Conservation (phyloP, 2,113 vertebrate genomes). For the Alethe castanea region DNA sequence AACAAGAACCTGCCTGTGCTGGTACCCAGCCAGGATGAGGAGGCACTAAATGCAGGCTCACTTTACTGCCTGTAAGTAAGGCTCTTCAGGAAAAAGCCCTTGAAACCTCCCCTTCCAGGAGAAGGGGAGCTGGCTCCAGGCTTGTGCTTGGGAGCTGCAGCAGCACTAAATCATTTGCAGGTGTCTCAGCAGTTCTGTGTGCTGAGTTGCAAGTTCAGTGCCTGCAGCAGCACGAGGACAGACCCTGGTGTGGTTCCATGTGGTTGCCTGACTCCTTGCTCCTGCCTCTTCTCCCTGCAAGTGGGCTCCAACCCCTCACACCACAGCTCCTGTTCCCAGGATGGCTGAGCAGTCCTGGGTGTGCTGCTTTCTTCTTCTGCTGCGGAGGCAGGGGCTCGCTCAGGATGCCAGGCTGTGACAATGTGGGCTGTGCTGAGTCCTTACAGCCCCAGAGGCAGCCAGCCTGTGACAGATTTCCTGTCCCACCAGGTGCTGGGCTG, state of each 20-base stretch:
- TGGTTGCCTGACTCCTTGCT: not conserved
- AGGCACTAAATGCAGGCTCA: not conserved
- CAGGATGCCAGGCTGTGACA: fast-evolving
- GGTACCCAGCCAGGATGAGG: fast-evolving
- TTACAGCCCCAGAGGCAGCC: not conserved
- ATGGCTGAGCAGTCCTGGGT: not conserved
- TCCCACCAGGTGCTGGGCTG: not conserved
- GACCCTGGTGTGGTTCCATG: fast-evolving
- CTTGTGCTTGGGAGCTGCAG: not conserved
- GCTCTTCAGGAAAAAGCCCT: not conserved
- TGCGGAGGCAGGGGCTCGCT: fast-evolving
- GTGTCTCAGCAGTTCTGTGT: not conserved
- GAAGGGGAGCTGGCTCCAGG: not conserved
- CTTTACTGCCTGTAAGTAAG: not conserved
- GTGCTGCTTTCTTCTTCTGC: not conserved
- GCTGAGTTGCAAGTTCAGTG: not conserved
- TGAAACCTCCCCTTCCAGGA: not conserved
- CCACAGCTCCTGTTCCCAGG: not conserved
- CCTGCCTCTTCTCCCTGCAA: not conserved
- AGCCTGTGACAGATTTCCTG: not conserved
- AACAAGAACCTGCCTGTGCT: fast-evolving
- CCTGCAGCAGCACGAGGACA: fast-evolving
- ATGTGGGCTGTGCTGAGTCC: not conserved
- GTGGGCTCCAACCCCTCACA: not conserved
- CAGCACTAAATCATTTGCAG: not conserved